Evolutionary conservation across 2,797 vertebrate genomes (phyloP).

Genomic region (Tadarida brasiliensis): DNA sequence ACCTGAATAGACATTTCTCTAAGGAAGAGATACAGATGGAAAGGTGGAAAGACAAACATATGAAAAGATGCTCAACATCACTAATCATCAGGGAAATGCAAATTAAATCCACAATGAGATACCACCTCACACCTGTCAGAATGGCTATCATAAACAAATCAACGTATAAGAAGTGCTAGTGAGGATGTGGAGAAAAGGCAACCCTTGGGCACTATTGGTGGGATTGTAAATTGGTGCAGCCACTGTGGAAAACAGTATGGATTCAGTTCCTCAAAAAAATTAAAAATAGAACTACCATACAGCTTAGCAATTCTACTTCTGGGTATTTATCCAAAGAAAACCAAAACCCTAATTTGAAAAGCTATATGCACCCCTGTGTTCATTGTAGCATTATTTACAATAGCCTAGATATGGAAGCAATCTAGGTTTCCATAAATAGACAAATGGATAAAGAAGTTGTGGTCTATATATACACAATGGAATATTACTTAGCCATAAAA

Average conservation of each 20-base stretch:
- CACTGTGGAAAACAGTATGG: too few relatives aligned
- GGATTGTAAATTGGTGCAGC: background rate
- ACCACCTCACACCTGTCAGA: background rate
- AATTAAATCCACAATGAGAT: background rate
- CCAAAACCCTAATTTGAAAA: background rate
- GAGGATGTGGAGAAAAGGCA: background rate
- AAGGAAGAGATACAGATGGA: background rate
- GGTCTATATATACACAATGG: background rate
- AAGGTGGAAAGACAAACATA: background rate
- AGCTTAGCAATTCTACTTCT: background rate
- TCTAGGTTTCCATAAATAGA: background rate
- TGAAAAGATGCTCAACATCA: background rate
- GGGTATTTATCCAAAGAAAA: background rate
- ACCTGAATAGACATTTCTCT: background rate
- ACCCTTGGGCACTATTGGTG: background rate
- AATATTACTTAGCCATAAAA: background rate
- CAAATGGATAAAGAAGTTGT: background rate
- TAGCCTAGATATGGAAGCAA: background rate
- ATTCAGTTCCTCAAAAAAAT: background rate
- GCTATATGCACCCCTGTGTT: background rate
- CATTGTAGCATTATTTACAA: background rate
- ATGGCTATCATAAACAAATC: background rate
- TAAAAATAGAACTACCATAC: background rate
- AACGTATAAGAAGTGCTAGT: background rate
- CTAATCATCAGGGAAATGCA: background rate